These are phyloP conservation scores for Phaethornis superciliosus DNA, from an alignment of 2,113 vertebrate species.

Conservation along the genomic window DNA sequence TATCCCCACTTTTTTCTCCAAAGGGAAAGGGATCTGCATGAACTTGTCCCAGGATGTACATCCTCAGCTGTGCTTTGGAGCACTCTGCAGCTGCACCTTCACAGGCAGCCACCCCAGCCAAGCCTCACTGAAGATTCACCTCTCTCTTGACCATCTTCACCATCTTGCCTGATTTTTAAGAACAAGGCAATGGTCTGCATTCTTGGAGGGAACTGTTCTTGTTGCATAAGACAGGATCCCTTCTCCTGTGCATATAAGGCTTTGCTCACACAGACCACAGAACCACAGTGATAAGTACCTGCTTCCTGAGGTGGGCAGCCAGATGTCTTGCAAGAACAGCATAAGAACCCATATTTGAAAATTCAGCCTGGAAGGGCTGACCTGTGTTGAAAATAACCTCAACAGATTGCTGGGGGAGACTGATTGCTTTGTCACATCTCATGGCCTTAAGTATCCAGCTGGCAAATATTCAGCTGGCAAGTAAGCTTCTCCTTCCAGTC, in stretches of 20 bases:
- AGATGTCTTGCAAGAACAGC: not conserved
- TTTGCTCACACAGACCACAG: not conserved
- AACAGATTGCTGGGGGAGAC: not conserved
- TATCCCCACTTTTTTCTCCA: not conserved
- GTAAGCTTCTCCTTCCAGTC: not conserved
- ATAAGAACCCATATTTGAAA: not conserved
- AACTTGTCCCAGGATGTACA: not conserved
- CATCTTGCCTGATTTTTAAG: not conserved
- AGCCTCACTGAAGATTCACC: not conserved
- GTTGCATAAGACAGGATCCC: not conserved
- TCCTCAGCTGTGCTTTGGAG: not conserved
- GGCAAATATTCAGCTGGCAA: not conserved
- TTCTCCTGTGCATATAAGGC: fast-evolving
- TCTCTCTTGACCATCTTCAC: not conserved
- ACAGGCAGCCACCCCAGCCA: not conserved
- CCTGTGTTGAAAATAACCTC: not conserved
- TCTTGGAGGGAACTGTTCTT: not conserved
- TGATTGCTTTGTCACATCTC: not conserved
- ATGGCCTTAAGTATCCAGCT: not conserved
- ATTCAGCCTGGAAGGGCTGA: not conserved
- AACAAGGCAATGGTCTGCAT: not conserved
- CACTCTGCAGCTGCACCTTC: fast-evolving
- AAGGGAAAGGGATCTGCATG: not conserved
- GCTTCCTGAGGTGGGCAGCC: not conserved
- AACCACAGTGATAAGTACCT: constrained; percentile 10